Percentiles rank a stretch among this genome's conserved stretches.
Conservation (phyloP, 92 coral and sea anemone species). For the Desmophyllum pertusum region DNA sequence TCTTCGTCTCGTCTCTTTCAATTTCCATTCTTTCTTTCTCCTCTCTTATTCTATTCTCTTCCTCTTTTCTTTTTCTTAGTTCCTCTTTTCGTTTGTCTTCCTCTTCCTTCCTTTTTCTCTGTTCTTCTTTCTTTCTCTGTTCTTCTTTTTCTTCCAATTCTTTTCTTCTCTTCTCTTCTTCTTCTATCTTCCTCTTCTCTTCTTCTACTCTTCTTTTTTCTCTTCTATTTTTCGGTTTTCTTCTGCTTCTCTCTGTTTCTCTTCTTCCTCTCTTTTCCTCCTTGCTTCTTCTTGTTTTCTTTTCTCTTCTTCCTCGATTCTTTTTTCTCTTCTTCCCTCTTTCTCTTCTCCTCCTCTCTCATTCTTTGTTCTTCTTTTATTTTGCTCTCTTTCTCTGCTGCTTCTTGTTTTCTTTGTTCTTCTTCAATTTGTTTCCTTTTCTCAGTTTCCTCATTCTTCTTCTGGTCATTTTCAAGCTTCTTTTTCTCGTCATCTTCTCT, state of each 20-base stretch:
- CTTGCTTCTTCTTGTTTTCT: not conserved
- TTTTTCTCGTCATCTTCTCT: slow-evolving; percentile 56
- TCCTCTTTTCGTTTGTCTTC: not conserved
- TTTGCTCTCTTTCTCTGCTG: slow-evolving; percentile 35
- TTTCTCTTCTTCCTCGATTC: slow-evolving; percentile 21
- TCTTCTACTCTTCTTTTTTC: slow-evolving; percentile 37
- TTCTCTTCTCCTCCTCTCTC: slow-evolving; percentile 20
- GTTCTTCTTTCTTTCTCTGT: slow-evolving; percentile 15
- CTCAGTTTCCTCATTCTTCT: slow-evolving; percentile 32
- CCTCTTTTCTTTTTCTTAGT: not conserved
- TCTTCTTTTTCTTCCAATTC: slow-evolving; percentile 29
- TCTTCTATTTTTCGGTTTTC: slow-evolving; percentile 16
- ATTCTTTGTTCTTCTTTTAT: slow-evolving; percentile 22
- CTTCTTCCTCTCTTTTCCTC: slow-evolving; percentile 19
- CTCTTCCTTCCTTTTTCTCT: slow-evolving; percentile 1
- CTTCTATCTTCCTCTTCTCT: slow-evolving; percentile 16
- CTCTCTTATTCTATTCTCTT: slow-evolving; percentile 2
- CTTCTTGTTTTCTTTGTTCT: slow-evolving; percentile 26
- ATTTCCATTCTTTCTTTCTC: slow-evolving; percentile 2
- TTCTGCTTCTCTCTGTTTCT: slow-evolving; percentile 15
- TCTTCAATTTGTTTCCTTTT: slow-evolving; percentile 31
- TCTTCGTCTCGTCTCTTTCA: slow-evolving; percentile 1
- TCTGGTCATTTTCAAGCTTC: slow-evolving; percentile 49
- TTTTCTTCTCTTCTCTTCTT: slow-evolving; percentile 26
- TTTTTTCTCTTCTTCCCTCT: slow-evolving; percentile 17